A percentile compares a stretch with the other conserved stretches of the same genome.
These are phyloP conservation scores for Limnephilus lunatus DNA, from an alignment of 2,888 invertebrate species.

Conservation along the genomic window DNA sequence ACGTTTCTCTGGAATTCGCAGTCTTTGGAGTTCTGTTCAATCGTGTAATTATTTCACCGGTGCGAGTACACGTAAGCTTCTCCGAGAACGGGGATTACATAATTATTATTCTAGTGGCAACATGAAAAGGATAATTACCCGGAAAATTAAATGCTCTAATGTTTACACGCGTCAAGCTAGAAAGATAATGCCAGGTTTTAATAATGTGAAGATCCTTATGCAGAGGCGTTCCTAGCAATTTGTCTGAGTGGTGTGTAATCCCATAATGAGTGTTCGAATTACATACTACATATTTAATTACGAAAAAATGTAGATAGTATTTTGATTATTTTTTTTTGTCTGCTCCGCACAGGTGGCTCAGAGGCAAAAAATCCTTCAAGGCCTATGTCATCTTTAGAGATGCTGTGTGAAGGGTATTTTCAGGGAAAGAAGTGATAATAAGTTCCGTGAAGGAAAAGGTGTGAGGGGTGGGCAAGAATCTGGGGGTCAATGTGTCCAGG, in stretches of 20 bases:
- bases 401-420: too few species aligned
- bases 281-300: too few species aligned
- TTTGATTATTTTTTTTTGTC: too few species aligned
- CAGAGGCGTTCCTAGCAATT: not conserved
- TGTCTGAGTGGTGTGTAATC: not conserved
- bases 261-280: too few species aligned
- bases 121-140: not conserved
- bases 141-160: not conserved
- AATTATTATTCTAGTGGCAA: not conserved
- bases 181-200: not conserved
- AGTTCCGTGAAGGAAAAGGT: too few species aligned
- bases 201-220: not conserved
- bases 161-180: not conserved
- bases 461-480: too few species aligned
- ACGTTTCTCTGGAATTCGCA: not conserved
- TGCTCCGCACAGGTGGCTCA: too few species aligned
- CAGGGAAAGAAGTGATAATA: too few species aligned
- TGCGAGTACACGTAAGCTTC: not conserved
- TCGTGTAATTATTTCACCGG: not conserved
- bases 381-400: too few species aligned
- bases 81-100: not conserved
- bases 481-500: too few species aligned
- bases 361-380: too few species aligned
- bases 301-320: too few species aligned
- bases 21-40: not conserved